Evolutionary conservation across 2,797 vertebrate species (phyloP).

Genomic region (Hippopotamyrus pictus): DNA sequence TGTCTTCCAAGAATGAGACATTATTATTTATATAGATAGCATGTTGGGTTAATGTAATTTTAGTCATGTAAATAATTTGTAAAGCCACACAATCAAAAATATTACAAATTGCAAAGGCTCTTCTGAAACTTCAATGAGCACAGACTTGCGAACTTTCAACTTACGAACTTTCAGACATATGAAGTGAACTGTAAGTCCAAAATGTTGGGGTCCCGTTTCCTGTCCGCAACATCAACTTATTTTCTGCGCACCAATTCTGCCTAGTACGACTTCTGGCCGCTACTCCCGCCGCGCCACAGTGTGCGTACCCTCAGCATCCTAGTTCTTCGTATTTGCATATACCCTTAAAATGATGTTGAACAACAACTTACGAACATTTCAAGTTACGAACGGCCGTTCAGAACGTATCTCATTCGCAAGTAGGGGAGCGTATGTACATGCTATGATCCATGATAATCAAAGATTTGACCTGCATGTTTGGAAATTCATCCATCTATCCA

Average conservation of each 20-base stretch:
- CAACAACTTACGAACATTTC: too few relatives aligned
- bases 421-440: neutral
- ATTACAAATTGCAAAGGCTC: neutral
- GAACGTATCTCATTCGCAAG: too few relatives aligned
- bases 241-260: neutral
- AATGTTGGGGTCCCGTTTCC: too few relatives aligned
- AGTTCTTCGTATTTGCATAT: neutral
- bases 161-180: neutral
- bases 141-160: neutral
- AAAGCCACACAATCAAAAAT: neutral
- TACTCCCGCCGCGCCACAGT: neutral
- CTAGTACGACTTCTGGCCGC: neutral
- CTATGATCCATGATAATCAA: neutral
- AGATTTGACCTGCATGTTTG: neutral
- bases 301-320: neutral
- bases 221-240: neutral
- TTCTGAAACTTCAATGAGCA: neutral
- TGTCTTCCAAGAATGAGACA: neutral
- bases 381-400: too few relatives aligned
- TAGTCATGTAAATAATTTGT: neutral
- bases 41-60: neutral
- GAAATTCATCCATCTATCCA: neutral
- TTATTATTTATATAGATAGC: neutral
- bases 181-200: too few relatives aligned
- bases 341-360: too few relatives aligned